Evolutionary conservation across 1,140 invertebrate genomes (phyloP).

Genomic region (Aphaenogaster rudis): DNA sequence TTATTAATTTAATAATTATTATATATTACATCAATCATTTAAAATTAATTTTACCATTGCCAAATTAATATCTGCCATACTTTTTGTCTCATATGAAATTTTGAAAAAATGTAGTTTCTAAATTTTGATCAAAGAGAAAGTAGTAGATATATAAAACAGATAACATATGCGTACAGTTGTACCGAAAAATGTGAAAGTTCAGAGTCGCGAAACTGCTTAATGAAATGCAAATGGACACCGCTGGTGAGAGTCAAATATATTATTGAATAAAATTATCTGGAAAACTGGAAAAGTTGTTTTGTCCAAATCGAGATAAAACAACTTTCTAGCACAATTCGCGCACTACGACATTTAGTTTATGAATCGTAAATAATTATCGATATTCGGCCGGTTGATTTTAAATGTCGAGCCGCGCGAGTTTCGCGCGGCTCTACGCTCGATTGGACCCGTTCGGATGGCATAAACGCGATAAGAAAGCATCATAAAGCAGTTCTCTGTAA

Average conservation of each 20-base stretch:
- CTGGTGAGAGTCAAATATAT: slow-evolving; percentile 5
- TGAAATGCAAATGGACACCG: background rate
- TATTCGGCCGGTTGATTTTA: slow-evolving; percentile 7
- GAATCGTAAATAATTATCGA: slow-evolving; percentile 49
- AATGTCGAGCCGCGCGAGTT: background rate
- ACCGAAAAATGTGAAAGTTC: background rate
- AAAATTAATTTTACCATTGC: background rate
- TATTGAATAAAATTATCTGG: background rate
- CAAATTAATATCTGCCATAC: background rate
- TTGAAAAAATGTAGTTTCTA: background rate
- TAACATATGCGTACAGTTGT: background rate
- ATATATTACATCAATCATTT: too few species aligned
- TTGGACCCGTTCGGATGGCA: slow-evolving; percentile 4
- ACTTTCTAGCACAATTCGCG: background rate
- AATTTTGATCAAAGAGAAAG: background rate
- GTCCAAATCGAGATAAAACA: slow-evolving; percentile 6
- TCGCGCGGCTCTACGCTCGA: slow-evolving; percentile 27
- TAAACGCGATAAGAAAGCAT: slow-evolving; percentile 73
- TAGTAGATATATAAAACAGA: background rate
- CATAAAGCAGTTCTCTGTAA: slow-evolving; percentile 76
- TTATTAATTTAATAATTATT: too few species aligned
- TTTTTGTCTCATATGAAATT: background rate
- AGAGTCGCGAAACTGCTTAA: background rate
- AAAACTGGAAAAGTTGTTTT: background rate
- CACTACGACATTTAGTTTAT: background rate